A percentile compares a stretch with the other conserved stretches of the same genome.
phyloP scores from a whole-genome alignment of 2,888 invertebrate species.

The Salpingus planirostris region DNA sequence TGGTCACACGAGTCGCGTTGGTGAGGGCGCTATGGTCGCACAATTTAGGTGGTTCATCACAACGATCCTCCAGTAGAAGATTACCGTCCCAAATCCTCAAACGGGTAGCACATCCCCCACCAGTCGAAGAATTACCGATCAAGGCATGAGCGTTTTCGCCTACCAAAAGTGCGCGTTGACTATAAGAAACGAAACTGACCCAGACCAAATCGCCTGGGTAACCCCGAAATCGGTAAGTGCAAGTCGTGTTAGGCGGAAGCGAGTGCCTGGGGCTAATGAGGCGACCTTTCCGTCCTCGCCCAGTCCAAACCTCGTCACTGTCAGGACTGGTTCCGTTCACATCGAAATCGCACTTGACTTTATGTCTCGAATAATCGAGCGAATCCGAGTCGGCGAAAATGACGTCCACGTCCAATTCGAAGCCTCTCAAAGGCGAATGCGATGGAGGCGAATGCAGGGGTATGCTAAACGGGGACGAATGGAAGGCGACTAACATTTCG shows the following conservation, averaged over 20 bases:
- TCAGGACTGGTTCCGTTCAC: conserved; percentile 65
- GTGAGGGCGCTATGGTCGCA: conserved; percentile 74
- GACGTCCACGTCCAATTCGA: conserved; percentile 81
- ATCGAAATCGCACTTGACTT: conserved; percentile 58
- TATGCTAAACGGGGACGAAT: conserved; percentile 75
- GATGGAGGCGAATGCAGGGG: conserved; percentile 59
- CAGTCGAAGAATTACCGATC: conserved; percentile 29
- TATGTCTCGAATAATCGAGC: conserved; percentile 65
- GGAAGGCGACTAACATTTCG: conserved; percentile 80
- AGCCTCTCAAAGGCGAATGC: conserved; percentile 64
- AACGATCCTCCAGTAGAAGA: conserved; percentile 59
- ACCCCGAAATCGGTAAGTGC: conserved; percentile 78
- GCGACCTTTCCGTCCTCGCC: conserved; percentile 59
- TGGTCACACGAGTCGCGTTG: conserved; percentile 63
- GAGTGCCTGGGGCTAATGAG: conserved; percentile 75
- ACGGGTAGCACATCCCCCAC: conserved; percentile 56
- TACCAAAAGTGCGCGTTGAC: conserved; percentile 62
- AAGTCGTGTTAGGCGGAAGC: conserved; percentile 76
- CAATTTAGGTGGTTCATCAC: conserved; percentile 68
- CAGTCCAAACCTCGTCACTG: conserved; percentile 48
- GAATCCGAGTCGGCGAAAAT: conserved; percentile 83
- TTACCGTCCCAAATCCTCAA: conserved; percentile 68
- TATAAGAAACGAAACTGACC: conserved; percentile 81
- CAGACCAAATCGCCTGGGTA: conserved; percentile 71
- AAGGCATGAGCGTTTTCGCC: conserved; percentile 41